Base-by-base conservation (phyloP, 1,140 invertebrate genomes). In the Arctopsyche grandis region DNA sequence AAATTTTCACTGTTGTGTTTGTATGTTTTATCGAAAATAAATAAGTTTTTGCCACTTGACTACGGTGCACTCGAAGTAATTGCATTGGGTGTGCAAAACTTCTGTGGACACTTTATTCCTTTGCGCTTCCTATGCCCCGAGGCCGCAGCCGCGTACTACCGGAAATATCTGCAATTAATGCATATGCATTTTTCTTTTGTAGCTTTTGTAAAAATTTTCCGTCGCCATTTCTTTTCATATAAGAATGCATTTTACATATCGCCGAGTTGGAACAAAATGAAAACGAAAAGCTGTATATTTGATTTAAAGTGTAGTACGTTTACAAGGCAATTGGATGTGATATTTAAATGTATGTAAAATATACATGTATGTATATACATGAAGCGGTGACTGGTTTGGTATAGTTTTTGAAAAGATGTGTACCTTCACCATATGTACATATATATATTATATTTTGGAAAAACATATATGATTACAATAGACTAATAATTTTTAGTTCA, bases 51-150 rank as follows among this genome's bases (percentile, higher is more conserved):
- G 24, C 21, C 63, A 14, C 19, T 66, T 0, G 63, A 66, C 63
- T 29, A 66, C 63, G 63, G 63, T 24, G 63, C 63, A 26, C 24
- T 66, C 24, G 22, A 29, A 66, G 21, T 66, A 66, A 66, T 66
- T 66, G 63, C 63, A 66, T 66, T 29, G 63, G 63, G 21, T 19
- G 46, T 71, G 46, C 46, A 71, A 71, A 71, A 71, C 38, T 71
- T 71, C 46, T 52, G 69, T 71, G 69, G 69, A 71, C 69, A 71
- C 69, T 71, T 71, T 71, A 71, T 71, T 71, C 69, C 69, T 71
- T 71, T 71, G 46, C 69, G 46, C 46, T 71, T 71, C 69, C 69
- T 52, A 52, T 71, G 43, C 19, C 69, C 69, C 69, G 69, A 71
- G 38, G 69, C 69, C 22, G 24, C 46, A 46, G 69, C 44, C 69